Evolutionary conservation across 2,113 vertebrate species (phyloP), one percentile per base, ranked within the genome.

Genomic region (Pituophis catenifer): DNA sequence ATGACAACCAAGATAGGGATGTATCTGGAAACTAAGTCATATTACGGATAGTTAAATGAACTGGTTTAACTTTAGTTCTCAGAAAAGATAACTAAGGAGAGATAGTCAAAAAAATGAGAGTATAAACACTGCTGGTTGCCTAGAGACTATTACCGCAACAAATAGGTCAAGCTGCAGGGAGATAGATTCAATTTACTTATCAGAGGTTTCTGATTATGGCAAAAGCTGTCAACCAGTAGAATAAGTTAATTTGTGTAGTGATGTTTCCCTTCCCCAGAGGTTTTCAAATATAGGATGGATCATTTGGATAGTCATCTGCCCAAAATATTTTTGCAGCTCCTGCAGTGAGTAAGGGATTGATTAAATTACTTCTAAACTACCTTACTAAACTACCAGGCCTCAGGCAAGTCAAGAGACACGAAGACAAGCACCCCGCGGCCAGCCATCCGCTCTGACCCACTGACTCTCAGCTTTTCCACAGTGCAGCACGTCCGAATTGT

Each of bases 401-500:
- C 54, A 54, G 54, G 54, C 21, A 58, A 58, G 21, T 2, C 57
- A 58, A 58, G 21, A 58, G 21, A 23, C 7, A 23, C 2, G 2
- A 58, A 58, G 19, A 23, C 5, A 2, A 58, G 21, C 57, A 2
- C 17, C 21, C 21, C 8, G 21, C 7, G 8, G 57, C 19, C 5
- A 17, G 57, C 21, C 57, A 2, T 1, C 21, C 0, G 21, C 21
- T 58, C 21, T 2, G 7, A 21, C 57, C 57, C 19, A 58, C 57
- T 0, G 7, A 58, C 21, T 58, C 21, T 54, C 3, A 3, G 54
- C 3, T 58, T 58, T 23, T 1, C 57, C 57, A 58, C 7, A 58
- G 57, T 0, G 21, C 57, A 58, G 57, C 21, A 0, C 0, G 0
- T 23, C 21, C 0, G 21, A 7, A 58, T 23, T 58, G 57, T 23